These are phyloP conservation scores for Ctenochaetus hawaiiensis DNA, from an alignment of 2,797 vertebrate genomes.

Conservation along the genomic window DNA sequence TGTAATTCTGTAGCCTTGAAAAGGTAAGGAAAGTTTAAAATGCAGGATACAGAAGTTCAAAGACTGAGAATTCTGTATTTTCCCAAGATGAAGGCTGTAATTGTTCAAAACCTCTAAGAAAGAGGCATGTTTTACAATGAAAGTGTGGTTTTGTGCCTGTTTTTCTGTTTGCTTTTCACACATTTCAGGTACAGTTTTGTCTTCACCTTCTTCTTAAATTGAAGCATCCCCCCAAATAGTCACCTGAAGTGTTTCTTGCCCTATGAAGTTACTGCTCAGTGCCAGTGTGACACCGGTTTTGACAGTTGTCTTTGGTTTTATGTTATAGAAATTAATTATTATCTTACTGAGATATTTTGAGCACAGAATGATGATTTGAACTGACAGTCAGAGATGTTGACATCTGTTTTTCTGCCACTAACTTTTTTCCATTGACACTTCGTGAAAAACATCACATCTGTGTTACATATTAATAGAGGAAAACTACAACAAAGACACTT, in stretches of 20 bases:
- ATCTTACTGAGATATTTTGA: constrained; percentile 12
- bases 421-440: constrained; percentile 16
- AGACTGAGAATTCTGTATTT: not conserved
- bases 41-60: not conserved
- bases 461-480: not conserved
- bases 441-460: constrained; percentile 13
- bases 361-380: not conserved
- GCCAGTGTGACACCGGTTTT: not conserved
- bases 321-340: constrained; percentile 15
- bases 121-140: not conserved
- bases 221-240: no score
- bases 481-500: constrained; percentile 20
- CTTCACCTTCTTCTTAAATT: not conserved
- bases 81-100: not conserved
- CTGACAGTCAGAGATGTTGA: constrained; percentile 12
- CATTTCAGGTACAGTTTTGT: not conserved
- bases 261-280: not conserved
- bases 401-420: constrained; percentile 8
- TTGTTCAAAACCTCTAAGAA: no score
- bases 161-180: constrained; percentile 20
- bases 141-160: constrained; percentile 21
- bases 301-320: constrained; percentile 5
- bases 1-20: not conserved
- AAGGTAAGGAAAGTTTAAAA: no score
- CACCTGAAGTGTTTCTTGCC: no score